Conservation (phyloP, 1,140 invertebrate genomes). For the Camponotus floridanus region DNA sequence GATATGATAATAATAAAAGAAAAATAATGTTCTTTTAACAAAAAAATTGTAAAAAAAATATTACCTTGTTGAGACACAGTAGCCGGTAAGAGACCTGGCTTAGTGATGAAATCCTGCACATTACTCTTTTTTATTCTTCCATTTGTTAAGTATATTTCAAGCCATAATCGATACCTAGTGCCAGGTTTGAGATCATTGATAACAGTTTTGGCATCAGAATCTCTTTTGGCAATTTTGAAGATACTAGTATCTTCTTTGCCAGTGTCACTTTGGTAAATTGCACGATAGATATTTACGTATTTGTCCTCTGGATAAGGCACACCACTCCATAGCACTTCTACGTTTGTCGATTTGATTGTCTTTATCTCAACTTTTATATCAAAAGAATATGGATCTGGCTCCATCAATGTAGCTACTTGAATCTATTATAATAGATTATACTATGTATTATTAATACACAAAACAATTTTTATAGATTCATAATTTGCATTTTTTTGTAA, state of each 20-base stretch:
- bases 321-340: slow-evolving; percentile 93
- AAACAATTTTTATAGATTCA: background rate
- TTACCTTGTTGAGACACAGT: slow-evolving; percentile 87
- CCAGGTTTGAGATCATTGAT: slow-evolving; percentile 92
- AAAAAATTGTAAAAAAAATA: background rate
- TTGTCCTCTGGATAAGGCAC: slow-evolving; percentile 95
- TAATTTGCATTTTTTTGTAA: slow-evolving; percentile 36
- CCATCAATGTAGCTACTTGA: slow-evolving; percentile 80
- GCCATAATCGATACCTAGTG: slow-evolving; percentile 93
- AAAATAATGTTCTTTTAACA: background rate
- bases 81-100: slow-evolving; percentile 88
- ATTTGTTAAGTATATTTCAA: slow-evolving; percentile 95
- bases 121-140: slow-evolving; percentile 96
- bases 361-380: slow-evolving; percentile 91
- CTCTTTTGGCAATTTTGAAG: slow-evolving; percentile 94
- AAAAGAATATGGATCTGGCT: slow-evolving; percentile 92
- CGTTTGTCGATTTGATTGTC: slow-evolving; percentile 91
- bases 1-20: no score
- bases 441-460: background rate
- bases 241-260: slow-evolving; percentile 92
- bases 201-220: slow-evolving; percentile 90
- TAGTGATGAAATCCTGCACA: slow-evolving; percentile 95
- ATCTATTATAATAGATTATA: slow-evolving; percentile 73
- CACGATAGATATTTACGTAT: slow-evolving; percentile 95
- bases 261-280: slow-evolving; percentile 92